Evolutionary conservation across 2,113 vertebrate genomes (phyloP).

Genomic region (Dolichotis patagonum): DNA sequence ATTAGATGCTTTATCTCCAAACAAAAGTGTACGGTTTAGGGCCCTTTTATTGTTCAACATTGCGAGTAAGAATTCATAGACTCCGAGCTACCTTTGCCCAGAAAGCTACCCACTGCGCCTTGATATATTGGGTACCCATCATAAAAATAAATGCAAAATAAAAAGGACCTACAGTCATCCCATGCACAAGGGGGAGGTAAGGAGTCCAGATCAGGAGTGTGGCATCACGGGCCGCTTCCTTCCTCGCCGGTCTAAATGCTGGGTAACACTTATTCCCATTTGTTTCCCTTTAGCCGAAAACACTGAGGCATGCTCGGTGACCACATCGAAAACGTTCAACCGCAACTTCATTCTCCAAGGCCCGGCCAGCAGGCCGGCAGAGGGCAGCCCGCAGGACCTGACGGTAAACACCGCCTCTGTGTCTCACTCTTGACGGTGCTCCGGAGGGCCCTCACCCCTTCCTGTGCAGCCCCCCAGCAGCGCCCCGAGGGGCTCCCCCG

Average conservation of each 20-base stretch:
- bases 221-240: not conserved
- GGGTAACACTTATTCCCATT: constrained; percentile 9
- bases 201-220: not conserved
- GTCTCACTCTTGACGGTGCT: not conserved
- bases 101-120: not conserved
- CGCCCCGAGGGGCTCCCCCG: not conserved
- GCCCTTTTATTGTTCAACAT: not conserved
- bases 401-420: constrained; percentile 79
- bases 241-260: not conserved
- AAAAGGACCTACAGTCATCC: not conserved
- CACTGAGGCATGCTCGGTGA: constrained; percentile 77
- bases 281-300: constrained; percentile 84
- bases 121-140: not conserved
- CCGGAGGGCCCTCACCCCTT: not conserved
- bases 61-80: not conserved
- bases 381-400: constrained; percentile 83
- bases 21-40: not conserved
- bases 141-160: not conserved
- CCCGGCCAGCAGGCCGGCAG: constrained; percentile 82
- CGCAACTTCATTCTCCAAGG: constrained; percentile 88
- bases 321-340: constrained; percentile 84
- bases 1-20: not conserved
- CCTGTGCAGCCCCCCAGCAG: not conserved
- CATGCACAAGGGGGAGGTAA: not conserved
- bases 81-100: not conserved